Evolutionary conservation across 2,113 vertebrate genomes (phyloP), one percentile per base, ranked within the genome.

Genomic region (Aleadryas rufinucha): DNA sequence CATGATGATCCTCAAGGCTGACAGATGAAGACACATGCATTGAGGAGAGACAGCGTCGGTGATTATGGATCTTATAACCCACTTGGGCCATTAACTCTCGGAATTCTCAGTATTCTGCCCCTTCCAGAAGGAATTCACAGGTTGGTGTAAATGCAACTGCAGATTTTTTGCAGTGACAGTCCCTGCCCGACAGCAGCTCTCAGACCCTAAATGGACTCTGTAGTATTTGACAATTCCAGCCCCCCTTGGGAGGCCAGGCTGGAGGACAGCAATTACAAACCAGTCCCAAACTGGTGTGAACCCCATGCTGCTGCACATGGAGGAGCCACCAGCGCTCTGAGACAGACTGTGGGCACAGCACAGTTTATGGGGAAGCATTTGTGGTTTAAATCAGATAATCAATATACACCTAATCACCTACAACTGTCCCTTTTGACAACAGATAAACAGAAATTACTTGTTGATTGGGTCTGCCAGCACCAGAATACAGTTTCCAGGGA

Each of bases 351-450:
- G 45, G 39, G 13, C 68, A 59, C 26, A 31, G 54, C 76, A 81
- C 42, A 41, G 71, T 6, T 66, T 11, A 39, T 2, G 2, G 52
- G 80, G 66, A 79, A 90, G 64, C 33, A 37, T 53, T 8, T 75
- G 72, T 84, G 50, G 13, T 77, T 59, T 77, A 84, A 95, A 93
- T 77, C 83, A 74, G 80, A 41, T 88, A 76, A 93, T 92, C 94
- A 80, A 93, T 90, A 77, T 7, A 88, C n/a, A 61, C 57, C 65
- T 93, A 78, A 93, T 89, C 30, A 2, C 70, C 60, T 37, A 76
- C 35, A 91, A 71, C 61, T 90, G 84, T 91, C 92, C 82, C 90
- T 90, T 93, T 87, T 87, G 85, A 90, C 87, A 91, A 68, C 74
- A 89, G 57, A 83, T 49, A 87, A 84, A 92, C 69, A 94, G 84